Evolutionary conservation across 2,113 vertebrate species (phyloP), one percentile per base, ranked within the genome.

Genomic region (Nothocercus julius): DNA sequence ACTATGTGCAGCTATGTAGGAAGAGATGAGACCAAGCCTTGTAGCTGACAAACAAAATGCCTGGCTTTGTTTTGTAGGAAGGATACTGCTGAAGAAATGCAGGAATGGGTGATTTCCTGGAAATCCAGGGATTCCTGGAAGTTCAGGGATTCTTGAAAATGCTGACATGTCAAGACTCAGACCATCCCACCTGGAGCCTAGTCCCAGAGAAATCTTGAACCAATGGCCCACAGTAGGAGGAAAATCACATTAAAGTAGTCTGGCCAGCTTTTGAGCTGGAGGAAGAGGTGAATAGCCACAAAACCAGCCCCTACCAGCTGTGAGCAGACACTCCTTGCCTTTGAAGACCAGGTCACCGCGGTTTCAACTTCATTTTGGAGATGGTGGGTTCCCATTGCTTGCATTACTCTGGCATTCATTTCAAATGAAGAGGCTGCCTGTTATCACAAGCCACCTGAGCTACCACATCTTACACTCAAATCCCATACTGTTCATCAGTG

Each of bases 321-420:
- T 36, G 15, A 22, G 15, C 22, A 79, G 21, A 20, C 40, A 6
- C 73, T 9, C 49, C 45, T 56, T 62, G 53, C 14, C 47, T 61
- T 64, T 76, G 51, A 30, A 66, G n/a, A 18, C n/a, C 56, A 40
- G 9, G 13, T 91, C 36, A 83, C 47, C 69, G 59, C 3, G 3
- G 4, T 54, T 85, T 32, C 21, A 28, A 25, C 1, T 3, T 53
- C 1, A 15, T 84, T 74, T 75, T 82, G 36, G 14, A 20, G 40
- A 2, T 1, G 36, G 58, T n/a, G 11, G 14, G 7, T 89, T 14
- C 12, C 19, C 16, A 62, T 9, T 0, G 0, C 22, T 63, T 58
- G n/a, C 1, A 0, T 32, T 38, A 66, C n/a, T 14, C 1, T 2
- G 1, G 2, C 11, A 22, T 87, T 78, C 0, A 0, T 51, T 63